Conservation (phyloP, 2,113 vertebrate genomes). For the Octodon degus region DNA sequence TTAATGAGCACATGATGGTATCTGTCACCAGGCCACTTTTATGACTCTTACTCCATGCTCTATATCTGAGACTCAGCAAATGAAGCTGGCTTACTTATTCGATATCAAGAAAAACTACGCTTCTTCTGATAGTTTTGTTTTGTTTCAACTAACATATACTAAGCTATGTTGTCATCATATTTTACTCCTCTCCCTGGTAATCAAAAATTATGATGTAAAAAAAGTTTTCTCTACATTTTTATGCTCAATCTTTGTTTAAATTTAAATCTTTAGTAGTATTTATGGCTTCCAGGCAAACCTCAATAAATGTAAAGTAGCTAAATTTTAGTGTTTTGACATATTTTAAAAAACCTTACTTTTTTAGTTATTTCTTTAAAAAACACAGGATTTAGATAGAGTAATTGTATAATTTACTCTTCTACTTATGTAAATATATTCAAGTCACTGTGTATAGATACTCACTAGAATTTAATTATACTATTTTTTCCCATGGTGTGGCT, state of each 20-base stretch:
- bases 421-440: not conserved
- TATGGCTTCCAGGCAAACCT: not conserved
- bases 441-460: not conserved
- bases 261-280: not conserved
- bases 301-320: not conserved
- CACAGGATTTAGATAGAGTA: not conserved
- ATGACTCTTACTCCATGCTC: not conserved
- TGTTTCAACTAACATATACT: not conserved
- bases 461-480: not conserved
- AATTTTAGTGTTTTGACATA: not conserved
- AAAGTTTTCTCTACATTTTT: not conserved
- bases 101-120: not conserved
- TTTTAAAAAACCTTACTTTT: not conserved
- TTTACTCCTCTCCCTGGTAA: not conserved
- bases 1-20: not conserved
- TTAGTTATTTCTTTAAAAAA: slow-evolving; percentile 12
- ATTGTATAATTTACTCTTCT: not conserved
- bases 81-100: not conserved
- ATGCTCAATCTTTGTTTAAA: not conserved
- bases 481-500: not conserved
- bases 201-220: not conserved
- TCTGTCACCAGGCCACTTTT: not conserved
- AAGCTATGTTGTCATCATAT: not conserved
- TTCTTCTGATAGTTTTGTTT: slow-evolving; percentile 4
- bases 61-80: slow-evolving; percentile 46